Evolutionary conservation across 1,140 invertebrate species (phyloP), one percentile per base, ranked within the genome.

Genomic region (Samia ricini): DNA sequence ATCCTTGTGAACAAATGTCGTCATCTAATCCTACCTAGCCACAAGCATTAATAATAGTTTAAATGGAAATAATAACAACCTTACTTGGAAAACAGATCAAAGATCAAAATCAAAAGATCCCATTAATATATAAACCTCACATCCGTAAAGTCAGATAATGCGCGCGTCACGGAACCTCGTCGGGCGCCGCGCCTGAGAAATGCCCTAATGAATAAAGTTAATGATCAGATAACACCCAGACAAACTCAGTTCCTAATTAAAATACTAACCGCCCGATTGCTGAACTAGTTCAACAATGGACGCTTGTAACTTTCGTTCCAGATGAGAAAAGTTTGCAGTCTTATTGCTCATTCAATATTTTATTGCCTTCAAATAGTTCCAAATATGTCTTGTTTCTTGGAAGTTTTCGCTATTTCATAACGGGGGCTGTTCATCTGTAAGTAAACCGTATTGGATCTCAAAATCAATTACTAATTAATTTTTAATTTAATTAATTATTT

Each of bases 171-270:
- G 33, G 12, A 42, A 42, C 33, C n/a, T 2, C n/a, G 33, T n/a
- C 33, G 1, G 33, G 33, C 33, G 10, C 12, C 33, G 33, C 33
- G 33, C 7, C 33, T 42, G 33, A 15, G 33, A 42, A 42, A 42
- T 42, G 33, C 33, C 33, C 64, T 71, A 74, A 74, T 74, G 65
- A 74, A 71, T 74, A 74, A 74, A 74, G 68, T 71, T 68, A 71
- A 68, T 66, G 66, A 71, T 68, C 69, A 66, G 69, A 71, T 72
- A 68, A 52, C 20, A 57, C 20, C 56, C 56, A 57, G 26, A 36
- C 12, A 26, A 69, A 65, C 61, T 63, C 54, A 59, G 62, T 51
- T 62, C 33, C 61, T 66, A 68, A 72, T 72, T 72, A 68, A 71
- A 72, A 66, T 69, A 72, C 66, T 63, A 55, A 24, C 52, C 52